These are phyloP conservation scores for Crepidodera aurea DNA, from an alignment of 2,888 invertebrate species.

Conservation along the genomic window DNA sequence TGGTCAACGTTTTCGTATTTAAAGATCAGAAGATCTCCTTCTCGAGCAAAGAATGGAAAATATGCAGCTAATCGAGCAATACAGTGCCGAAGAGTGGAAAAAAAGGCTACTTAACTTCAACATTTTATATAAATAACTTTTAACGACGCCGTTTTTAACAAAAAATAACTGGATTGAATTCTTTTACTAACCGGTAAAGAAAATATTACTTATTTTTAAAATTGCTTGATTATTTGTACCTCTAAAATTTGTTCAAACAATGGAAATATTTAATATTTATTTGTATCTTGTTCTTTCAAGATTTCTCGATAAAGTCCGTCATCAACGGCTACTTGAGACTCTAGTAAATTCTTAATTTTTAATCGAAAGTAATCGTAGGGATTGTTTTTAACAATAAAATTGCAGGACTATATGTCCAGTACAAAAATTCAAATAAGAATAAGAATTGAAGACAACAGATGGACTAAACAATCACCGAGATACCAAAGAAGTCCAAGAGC, in stretches of 20 bases:
- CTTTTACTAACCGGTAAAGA: neutral
- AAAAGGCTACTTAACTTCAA: conserved; percentile 14
- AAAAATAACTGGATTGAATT: conserved; percentile 20
- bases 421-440: no score
- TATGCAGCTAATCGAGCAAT: conserved; percentile 19
- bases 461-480: no score
- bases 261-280: no score
- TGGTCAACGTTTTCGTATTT: conserved; percentile 12
- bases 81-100: conserved; percentile 15
- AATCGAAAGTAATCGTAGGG: no score
- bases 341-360: no score
- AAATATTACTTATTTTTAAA: conserved; percentile 19
- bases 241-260: neutral
- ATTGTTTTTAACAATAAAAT: no score
- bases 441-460: no score
- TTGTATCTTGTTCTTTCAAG: no score
- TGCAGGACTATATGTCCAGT: no score
- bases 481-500: no score
- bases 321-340: no score
- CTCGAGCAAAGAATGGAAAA: conserved; percentile 10
- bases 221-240: conserved; percentile 19
- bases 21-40: conserved; percentile 10
- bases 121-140: conserved; percentile 26
- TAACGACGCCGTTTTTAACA: conserved; percentile 8
- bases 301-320: no score